Percentiles rank a stretch among this genome's conserved stretches.
Evolutionary conservation across 2,797 vertebrate genomes (phyloP).

Genomic region (Halcyon smyrnensis): DNA sequence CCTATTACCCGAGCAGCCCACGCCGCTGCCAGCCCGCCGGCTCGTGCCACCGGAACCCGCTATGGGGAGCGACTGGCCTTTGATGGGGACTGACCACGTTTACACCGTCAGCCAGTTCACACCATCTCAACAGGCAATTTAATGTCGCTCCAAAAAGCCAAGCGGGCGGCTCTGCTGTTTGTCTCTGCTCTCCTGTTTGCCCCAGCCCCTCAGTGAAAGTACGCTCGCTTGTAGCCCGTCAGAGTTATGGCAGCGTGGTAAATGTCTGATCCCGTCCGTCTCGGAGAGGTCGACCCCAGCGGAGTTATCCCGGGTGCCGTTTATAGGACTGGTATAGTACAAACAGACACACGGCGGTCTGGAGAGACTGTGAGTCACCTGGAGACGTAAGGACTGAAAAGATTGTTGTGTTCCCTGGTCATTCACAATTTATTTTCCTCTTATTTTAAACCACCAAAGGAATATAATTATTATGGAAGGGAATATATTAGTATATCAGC

Average conservation of each 20-base stretch:
- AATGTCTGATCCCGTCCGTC: neutral
- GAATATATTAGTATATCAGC: neutral
- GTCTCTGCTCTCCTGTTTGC: constrained; percentile 1
- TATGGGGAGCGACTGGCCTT: constrained; percentile 52
- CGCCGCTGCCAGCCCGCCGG: neutral
- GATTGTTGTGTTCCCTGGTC: neutral
- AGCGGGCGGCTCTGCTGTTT: neutral
- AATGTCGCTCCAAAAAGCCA: constrained; percentile 35
- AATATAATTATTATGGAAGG: neutral
- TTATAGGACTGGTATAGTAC: neutral
- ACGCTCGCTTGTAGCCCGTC: neutral
- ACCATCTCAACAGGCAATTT: constrained; percentile 57
- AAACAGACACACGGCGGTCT: neutral
- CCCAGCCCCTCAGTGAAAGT: neutral
- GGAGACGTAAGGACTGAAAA: neutral
- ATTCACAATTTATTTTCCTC: neutral
- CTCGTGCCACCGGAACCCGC: constrained; percentile 1
- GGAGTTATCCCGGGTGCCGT: neutral
- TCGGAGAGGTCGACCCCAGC: neutral
- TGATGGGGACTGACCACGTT: constrained; percentile 57
- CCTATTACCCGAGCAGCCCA: neutral
- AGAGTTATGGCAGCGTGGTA: constrained; percentile 13
- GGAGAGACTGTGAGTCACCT: neutral
- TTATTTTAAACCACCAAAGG: neutral
- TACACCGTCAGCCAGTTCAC: constrained; percentile 48